phyloP scores from a whole-genome alignment of 2,113 vertebrate genomes.

The Brevimyrus niger region DNA sequence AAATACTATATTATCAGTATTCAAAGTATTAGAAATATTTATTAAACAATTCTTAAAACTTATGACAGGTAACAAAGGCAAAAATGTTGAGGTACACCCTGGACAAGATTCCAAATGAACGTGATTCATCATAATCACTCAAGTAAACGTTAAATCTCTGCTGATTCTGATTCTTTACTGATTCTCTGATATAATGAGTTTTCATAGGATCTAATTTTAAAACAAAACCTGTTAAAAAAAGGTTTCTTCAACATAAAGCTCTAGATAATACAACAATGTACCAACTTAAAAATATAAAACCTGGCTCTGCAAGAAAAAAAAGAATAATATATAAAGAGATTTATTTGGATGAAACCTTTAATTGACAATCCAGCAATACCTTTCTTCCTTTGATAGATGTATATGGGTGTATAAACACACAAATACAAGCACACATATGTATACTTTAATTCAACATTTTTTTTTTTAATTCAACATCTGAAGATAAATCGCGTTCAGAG shows the following conservation, averaged over 20 bases:
- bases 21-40: not conserved
- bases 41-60: not conserved
- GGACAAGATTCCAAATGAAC: not conserved
- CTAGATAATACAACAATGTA: not conserved
- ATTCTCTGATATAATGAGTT: not conserved
- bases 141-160: not conserved
- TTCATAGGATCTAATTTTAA: not conserved
- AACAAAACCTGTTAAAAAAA: not conserved
- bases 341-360: not conserved
- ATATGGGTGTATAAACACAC: not conserved
- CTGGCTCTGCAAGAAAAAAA: not conserved
- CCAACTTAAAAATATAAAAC: not conserved
- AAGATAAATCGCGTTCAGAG: not conserved
- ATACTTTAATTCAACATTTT: not conserved
- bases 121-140: not conserved
- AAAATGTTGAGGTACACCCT: not conserved
- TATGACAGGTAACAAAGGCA: not conserved
- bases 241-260: not conserved
- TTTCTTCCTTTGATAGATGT: not conserved
- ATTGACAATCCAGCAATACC: not conserved
- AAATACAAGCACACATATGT: not conserved
- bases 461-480: not conserved
- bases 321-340: not conserved
- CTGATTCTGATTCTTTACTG: not conserved
- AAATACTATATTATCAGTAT: not conserved